These are phyloP conservation scores for Xenus cinereus DNA, from an alignment of 2,113 vertebrate species.

Conservation along the genomic window DNA sequence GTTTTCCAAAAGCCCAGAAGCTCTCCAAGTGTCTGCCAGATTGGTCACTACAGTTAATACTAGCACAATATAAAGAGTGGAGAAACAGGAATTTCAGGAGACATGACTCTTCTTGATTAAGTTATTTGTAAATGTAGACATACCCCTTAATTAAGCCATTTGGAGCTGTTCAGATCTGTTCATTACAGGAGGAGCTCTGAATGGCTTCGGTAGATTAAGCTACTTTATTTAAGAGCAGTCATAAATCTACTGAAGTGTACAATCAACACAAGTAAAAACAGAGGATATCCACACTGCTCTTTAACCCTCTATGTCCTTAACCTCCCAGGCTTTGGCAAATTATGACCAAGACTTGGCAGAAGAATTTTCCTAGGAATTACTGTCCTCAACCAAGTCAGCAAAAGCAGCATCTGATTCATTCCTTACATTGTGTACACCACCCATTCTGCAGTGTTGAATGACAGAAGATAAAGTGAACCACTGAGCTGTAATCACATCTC, in stretches of 20 bases:
- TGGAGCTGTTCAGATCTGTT: not conserved
- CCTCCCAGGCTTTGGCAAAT: not conserved
- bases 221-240: not conserved
- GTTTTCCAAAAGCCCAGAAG: not conserved
- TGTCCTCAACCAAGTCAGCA: not conserved
- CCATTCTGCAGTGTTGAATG: not conserved
- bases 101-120: not conserved
- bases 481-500: slow-evolving; percentile 23
- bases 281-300: not conserved
- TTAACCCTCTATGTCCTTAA: not conserved
- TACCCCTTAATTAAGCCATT: not conserved
- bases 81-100: not conserved
- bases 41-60: not conserved
- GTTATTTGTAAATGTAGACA: not conserved
- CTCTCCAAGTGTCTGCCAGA: not conserved
- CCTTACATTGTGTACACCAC: not conserved
- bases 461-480: slow-evolving; percentile 29
- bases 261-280: not conserved
- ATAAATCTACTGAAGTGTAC: not conserved
- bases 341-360: not conserved
- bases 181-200: not conserved
- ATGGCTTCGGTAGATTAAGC: not conserved
- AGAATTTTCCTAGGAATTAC: not conserved
- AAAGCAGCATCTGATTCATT: not conserved
- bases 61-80: not conserved